Conservation (phyloP, 2,797 vertebrate species). For the Mus minutoides region DNA sequence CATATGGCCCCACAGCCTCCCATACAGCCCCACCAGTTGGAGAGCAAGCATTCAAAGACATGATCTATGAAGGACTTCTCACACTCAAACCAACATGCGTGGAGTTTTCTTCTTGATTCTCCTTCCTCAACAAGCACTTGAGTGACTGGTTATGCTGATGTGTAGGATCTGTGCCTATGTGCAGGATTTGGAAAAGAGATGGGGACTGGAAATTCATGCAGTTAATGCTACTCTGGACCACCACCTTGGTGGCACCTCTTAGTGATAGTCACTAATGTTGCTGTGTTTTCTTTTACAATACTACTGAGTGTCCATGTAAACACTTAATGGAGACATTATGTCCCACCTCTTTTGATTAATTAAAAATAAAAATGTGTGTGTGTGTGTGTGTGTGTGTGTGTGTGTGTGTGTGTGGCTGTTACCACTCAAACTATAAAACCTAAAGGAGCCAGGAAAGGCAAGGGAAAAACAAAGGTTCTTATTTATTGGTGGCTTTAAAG, state of each 20-base stretch:
- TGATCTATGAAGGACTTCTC: not conserved
- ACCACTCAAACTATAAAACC: not conserved
- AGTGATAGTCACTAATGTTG: not conserved
- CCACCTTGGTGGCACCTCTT: not conserved
- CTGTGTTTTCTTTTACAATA: not conserved
- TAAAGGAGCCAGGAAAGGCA: not conserved
- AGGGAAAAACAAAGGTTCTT: not conserved
- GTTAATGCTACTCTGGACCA: not conserved
- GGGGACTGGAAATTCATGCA: not conserved
- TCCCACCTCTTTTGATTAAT: not conserved
- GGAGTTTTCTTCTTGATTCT: not conserved
- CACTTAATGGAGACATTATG: not conserved
- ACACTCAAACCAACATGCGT: not conserved
- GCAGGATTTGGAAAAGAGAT: not conserved
- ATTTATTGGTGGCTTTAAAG: not conserved
- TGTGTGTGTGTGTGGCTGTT: not conserved
- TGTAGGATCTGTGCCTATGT: not conserved
- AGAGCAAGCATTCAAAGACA: not conserved
- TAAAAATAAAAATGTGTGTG: not conserved
- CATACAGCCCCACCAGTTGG: not conserved
- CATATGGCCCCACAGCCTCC: not conserved
- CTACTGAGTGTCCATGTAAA: not conserved
- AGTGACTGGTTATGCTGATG: not conserved
- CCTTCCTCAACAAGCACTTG: not conserved
- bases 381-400: too few species aligned